These are phyloP conservation scores for Elymnias hypermnestra DNA, from an alignment of 1,140 invertebrate genomes.

Conservation along the genomic window DNA sequence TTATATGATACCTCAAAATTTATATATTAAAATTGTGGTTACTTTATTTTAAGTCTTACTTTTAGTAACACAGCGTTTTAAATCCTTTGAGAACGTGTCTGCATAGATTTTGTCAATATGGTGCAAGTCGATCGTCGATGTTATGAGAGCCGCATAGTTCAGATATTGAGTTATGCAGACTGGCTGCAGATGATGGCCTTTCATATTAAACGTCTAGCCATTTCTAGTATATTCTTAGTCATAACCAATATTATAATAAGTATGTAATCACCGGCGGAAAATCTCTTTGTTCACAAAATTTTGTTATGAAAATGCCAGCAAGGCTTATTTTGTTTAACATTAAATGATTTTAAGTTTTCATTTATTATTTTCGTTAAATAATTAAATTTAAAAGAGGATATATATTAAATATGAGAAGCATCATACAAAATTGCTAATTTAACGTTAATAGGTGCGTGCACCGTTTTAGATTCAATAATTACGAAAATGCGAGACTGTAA, in stretches of 20 bases:
- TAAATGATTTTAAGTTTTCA: too few relatives aligned
- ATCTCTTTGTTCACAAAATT: constrained; percentile 3
- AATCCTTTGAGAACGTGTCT: constrained; percentile 15
- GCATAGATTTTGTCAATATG: constrained; percentile 17
- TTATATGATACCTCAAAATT: too few relatives aligned
- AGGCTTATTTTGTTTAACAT: neutral
- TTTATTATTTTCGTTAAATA: too few relatives aligned
- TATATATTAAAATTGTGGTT: too few relatives aligned
- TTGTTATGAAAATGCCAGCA: neutral
- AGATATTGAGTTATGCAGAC: constrained; percentile 69
- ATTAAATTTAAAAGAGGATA: too few relatives aligned
- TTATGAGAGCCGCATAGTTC: constrained; percentile 51
- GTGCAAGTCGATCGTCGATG: constrained; percentile 19
- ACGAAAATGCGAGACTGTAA: too few relatives aligned
- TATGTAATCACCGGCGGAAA: constrained; percentile 4
- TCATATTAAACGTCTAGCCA: constrained; percentile 46
- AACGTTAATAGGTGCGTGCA: too few relatives aligned
- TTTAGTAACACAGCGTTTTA: neutral
- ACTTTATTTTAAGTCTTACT: too few relatives aligned
- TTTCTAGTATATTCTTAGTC: constrained; percentile 24
- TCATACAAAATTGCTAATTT: too few relatives aligned
- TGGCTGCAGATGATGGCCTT: constrained; percentile 34
- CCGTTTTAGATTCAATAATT: too few relatives aligned
- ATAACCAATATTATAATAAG: constrained; percentile 13
- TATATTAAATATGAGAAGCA: too few relatives aligned